These are phyloP conservation scores for Meliscaeva auricollis DNA, from an alignment of 2,888 invertebrate genomes.

Conservation along the genomic window DNA sequence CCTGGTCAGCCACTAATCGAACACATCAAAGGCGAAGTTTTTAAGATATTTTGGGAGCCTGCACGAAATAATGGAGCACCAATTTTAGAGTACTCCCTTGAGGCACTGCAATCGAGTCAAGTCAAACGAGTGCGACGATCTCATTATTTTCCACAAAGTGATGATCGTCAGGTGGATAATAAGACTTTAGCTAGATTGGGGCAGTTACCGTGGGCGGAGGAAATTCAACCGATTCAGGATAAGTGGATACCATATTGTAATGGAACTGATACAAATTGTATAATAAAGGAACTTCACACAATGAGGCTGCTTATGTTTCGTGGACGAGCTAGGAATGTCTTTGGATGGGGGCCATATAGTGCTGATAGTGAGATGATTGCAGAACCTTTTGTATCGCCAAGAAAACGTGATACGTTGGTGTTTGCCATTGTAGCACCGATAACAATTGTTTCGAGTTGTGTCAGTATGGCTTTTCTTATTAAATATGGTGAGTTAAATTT, in stretches of 20 bases:
- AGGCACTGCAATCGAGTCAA: conserved; percentile 86
- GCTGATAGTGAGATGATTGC: conserved; percentile 86
- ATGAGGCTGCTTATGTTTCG: conserved; percentile 89
- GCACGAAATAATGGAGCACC: conserved; percentile 91
- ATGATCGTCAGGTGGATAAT: conserved; percentile 54
- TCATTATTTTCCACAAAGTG: conserved; percentile 44
- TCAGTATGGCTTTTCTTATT: conserved; percentile 80
- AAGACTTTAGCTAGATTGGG: conserved; percentile 74
- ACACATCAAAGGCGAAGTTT: conserved; percentile 89
- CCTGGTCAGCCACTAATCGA: conserved; percentile 92
- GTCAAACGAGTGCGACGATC: conserved; percentile 77
- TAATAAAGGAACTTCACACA: conserved; percentile 87
- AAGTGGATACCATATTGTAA: conserved; percentile 90
- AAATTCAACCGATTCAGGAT: conserved; percentile 85
- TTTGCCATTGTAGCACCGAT: conserved; percentile 88
- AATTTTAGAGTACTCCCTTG: conserved; percentile 90
- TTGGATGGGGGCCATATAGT: conserved; percentile 93
- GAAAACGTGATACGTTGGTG: conserved; percentile 84
- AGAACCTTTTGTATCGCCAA: conserved; percentile 82
- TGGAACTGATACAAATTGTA: conserved; percentile 93
- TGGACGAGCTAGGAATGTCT: conserved; percentile 91
- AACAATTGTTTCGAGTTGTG: conserved; percentile 83
- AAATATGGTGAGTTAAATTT: conserved; percentile 79
- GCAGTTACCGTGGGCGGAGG: conserved; percentile 86
- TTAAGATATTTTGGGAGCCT: conserved; percentile 92